A percentile compares a stretch with the other conserved stretches of the same genome.
phyloP scores from a whole-genome alignment of 2,888 invertebrate species.

The Drosophila niveifrons region DNA sequence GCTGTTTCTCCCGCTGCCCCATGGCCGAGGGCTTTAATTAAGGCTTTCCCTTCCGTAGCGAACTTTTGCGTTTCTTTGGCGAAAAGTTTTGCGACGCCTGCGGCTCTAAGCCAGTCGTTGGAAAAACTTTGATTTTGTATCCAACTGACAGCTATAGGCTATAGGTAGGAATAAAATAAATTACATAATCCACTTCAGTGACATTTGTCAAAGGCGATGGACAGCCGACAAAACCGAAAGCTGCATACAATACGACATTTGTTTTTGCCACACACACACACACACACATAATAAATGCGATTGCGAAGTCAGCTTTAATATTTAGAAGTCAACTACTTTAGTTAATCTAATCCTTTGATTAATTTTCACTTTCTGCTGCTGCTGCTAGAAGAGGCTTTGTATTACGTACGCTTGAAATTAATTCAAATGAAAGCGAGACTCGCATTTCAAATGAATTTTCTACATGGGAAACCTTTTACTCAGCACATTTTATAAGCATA shows the following conservation, averaged over 20 bases:
- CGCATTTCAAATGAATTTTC: slow-evolving; percentile 4
- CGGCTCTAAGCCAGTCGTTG: slow-evolving; percentile 43
- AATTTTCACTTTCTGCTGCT: neutral
- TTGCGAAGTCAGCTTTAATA: slow-evolving; percentile 6
- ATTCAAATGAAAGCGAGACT: neutral
- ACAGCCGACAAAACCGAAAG: slow-evolving; percentile 10
- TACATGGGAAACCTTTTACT: slow-evolving; percentile 57
- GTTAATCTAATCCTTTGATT: slow-evolving; percentile 6
- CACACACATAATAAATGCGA: neutral
- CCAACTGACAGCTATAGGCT: slow-evolving; percentile 45
- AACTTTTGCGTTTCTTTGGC: slow-evolving; percentile 60
- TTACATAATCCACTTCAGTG: slow-evolving; percentile 69
- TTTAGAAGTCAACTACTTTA: neutral
- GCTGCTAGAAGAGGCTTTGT: neutral
- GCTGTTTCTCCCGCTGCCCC: slow-evolving; percentile 9
- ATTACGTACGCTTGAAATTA: neutral
- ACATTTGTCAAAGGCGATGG: slow-evolving; percentile 62
- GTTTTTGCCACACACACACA: no score
- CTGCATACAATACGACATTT: slow-evolving; percentile 23
- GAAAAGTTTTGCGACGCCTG: slow-evolving; percentile 61
- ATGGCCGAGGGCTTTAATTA: slow-evolving; percentile 55
- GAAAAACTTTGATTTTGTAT: slow-evolving; percentile 54
- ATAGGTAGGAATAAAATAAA: slow-evolving; percentile 60
- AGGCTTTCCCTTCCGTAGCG: slow-evolving; percentile 41
- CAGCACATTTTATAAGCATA: slow-evolving; percentile 9